These are phyloP conservation scores for Cyanocitta stelleri DNA, from an alignment of 2,113 vertebrate species.

Conservation along the genomic window DNA sequence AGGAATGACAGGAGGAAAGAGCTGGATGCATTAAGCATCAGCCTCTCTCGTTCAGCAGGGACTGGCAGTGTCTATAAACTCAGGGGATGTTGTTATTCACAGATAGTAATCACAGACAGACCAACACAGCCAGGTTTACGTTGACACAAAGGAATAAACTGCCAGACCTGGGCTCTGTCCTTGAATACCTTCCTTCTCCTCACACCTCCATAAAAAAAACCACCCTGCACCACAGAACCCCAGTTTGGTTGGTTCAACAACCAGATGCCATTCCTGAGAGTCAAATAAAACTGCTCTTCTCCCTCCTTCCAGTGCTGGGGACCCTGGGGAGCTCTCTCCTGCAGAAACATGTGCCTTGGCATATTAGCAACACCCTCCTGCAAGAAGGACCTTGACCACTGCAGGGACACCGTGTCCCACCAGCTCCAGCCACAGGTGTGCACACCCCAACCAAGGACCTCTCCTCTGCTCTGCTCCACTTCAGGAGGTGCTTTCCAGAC, in stretches of 20 bases:
- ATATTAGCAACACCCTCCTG: background rate
- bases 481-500: background rate
- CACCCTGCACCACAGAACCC: background rate
- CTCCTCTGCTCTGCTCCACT: background rate
- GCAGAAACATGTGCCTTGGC: background rate
- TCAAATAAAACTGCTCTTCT: background rate
- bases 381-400: background rate
- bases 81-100: background rate
- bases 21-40: background rate
- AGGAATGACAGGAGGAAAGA: background rate
- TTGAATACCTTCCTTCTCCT: background rate
- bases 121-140: background rate
- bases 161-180: background rate
- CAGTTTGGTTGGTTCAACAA: background rate
- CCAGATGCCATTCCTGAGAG: background rate
- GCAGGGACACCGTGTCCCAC: rapidly evolving
- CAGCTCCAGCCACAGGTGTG: background rate
- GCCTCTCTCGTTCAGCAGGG: background rate
- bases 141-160: background rate
- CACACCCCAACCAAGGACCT: background rate
- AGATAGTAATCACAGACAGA: background rate
- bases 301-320: background rate
- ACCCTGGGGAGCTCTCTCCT: background rate
- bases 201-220: background rate
- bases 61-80: background rate